phyloP scores from a whole-genome alignment of 2,797 vertebrate species.

The Tapera naevia region DNA sequence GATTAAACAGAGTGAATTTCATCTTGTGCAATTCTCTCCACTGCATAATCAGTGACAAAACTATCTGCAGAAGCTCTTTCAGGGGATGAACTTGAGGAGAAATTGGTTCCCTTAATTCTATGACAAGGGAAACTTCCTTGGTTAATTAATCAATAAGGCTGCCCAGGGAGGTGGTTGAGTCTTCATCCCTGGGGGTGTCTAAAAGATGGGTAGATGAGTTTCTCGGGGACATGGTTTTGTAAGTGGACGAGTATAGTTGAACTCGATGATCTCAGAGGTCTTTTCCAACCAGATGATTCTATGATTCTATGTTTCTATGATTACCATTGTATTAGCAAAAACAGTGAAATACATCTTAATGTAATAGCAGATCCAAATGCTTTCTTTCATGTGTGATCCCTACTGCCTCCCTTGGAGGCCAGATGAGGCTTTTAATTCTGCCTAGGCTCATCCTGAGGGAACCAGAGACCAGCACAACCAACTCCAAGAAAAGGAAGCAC shows the following conservation, averaged over 20 bases:
- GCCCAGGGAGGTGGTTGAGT: too few species aligned
- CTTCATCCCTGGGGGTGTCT: too few species aligned
- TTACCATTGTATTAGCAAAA: background rate
- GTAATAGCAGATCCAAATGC: background rate
- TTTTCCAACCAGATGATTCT: too few species aligned
- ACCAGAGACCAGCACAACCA: background rate
- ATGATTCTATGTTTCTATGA: too few species aligned
- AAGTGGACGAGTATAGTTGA: too few species aligned
- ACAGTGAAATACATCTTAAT: background rate
- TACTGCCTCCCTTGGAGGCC: background rate
- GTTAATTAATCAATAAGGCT: background rate
- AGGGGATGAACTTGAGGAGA: background rate
- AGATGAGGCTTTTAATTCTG: background rate
- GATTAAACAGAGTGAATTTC: background rate
- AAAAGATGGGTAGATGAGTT: too few species aligned
- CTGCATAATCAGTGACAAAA: fast-evolving
- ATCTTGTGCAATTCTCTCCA: background rate
- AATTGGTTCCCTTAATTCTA: background rate
- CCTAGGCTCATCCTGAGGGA: background rate
- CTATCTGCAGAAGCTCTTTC: background rate
- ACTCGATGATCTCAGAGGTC: too few species aligned
- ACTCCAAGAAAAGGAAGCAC: background rate
- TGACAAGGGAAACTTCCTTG: background rate
- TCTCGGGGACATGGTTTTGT: too few species aligned
- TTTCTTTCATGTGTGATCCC: background rate